Evolutionary conservation across 2,888 invertebrate species (phyloP).

Genomic region (Tetramorium bicarinatum): DNA sequence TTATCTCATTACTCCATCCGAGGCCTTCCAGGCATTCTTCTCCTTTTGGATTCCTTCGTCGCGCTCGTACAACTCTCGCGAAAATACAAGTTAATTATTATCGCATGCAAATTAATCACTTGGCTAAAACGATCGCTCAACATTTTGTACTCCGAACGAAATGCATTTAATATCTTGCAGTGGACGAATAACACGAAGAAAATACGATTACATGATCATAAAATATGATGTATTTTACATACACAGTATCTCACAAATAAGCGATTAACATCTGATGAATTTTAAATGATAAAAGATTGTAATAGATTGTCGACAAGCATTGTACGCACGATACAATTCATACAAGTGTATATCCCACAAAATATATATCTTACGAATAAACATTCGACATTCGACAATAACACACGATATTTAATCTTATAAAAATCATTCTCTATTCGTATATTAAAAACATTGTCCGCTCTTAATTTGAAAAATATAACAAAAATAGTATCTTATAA

Average conservation of each 20-base stretch:
- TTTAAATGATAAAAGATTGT: background rate
- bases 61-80: background rate
- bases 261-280: background rate
- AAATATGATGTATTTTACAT: background rate
- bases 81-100: conserved; percentile 6
- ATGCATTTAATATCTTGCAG: background rate
- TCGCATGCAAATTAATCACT: background rate
- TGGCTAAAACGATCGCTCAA: background rate
- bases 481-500: background rate
- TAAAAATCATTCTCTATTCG: background rate
- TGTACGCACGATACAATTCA: background rate
- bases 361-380: no score
- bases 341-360: no score
- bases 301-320: background rate
- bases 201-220: background rate
- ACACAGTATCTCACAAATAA: background rate
- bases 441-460: background rate
- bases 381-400: no score
- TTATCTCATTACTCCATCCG: background rate
- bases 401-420: background rate
- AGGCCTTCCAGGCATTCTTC: background rate
- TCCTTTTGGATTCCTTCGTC: background rate
- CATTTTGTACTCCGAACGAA: background rate
- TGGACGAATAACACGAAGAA: background rate
- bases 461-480: background rate